These are phyloP conservation scores for Lysiphlebus fabarum DNA, from an alignment of 1,140 invertebrate species.

Conservation along the genomic window DNA sequence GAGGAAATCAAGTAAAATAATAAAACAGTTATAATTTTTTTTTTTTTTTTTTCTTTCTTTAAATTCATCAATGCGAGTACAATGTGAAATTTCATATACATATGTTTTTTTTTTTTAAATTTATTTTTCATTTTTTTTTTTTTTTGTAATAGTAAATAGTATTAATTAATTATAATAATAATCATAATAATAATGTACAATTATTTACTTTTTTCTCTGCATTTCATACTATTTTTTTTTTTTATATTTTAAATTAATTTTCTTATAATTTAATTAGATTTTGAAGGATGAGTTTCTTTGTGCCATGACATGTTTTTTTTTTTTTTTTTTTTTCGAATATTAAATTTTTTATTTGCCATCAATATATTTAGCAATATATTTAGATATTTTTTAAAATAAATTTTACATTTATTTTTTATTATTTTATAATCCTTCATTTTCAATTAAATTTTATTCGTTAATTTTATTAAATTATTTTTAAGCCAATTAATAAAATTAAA, in stretches of 20 bases:
- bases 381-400: slow-evolving; percentile 24
- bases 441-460: no score
- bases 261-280: slow-evolving; percentile 16
- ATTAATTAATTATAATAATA: slow-evolving; percentile 12
- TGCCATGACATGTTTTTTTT: slow-evolving; percentile 20
- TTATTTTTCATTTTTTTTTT: slow-evolving; percentile 6
- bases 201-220: slow-evolving; percentile 24
- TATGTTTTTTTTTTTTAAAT: no score
- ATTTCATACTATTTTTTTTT: slow-evolving; percentile 24
- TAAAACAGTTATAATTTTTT: no score
- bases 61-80: no score
- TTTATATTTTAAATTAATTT: slow-evolving; percentile 4
- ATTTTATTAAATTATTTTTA: no score
- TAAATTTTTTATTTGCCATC: slow-evolving; percentile 3
- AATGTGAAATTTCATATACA: no score
- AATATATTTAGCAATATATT: slow-evolving; percentile 1
- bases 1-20: no score
- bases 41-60: no score
- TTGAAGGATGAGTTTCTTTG: slow-evolving; percentile 25
- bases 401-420: slow-evolving; percentile 15
- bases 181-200: slow-evolving; percentile 27
- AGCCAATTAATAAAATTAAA: slow-evolving; percentile 25
- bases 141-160: slow-evolving; percentile 7
- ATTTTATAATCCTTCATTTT: no score
- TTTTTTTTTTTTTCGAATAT: slow-evolving; percentile 20